These are phyloP conservation scores for Artibeus jamaicensis DNA, from an alignment of 2,797 vertebrate species.

Conservation along the genomic window DNA sequence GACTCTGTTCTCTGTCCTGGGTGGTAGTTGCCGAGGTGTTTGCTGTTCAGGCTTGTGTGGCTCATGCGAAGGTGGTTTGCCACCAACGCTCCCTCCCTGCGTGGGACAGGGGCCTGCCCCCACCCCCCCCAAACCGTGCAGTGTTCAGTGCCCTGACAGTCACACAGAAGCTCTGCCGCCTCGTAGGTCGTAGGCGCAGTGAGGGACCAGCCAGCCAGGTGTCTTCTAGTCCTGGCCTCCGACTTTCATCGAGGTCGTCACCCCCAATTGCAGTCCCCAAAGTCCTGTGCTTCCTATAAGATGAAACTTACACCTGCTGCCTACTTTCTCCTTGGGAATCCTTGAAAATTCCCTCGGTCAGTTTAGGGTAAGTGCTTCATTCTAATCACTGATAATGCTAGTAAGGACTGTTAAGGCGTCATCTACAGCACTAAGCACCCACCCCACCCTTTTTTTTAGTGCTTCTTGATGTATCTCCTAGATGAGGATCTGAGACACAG, in stretches of 20 bases:
- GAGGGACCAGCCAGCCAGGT: neutral
- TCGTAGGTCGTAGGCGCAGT: neutral
- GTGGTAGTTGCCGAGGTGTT: neutral
- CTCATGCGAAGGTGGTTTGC: neutral
- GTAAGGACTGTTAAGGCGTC: neutral
- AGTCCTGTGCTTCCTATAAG: neutral
- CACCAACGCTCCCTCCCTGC: neutral
- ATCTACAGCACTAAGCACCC: neutral
- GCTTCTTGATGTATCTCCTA: neutral
- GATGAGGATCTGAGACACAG: neutral
- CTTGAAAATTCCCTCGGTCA: constrained; percentile 15
- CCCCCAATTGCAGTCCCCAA: neutral
- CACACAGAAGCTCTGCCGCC: neutral
- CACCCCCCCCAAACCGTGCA: neutral
- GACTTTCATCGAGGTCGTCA: fast-evolving
- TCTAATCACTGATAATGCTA: neutral
- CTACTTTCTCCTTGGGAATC: neutral
- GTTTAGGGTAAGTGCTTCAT: constrained; percentile 16
- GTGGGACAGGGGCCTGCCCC: fast-evolving
- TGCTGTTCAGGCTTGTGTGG: neutral
- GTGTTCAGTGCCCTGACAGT: neutral
- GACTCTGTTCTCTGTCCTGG: neutral
- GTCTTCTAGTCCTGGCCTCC: neutral
- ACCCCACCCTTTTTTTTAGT: neutral
- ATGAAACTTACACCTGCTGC: constrained; percentile 5